Evolutionary conservation across 2,113 vertebrate genomes (phyloP).

Genomic region (Gymnarchus niloticus): DNA sequence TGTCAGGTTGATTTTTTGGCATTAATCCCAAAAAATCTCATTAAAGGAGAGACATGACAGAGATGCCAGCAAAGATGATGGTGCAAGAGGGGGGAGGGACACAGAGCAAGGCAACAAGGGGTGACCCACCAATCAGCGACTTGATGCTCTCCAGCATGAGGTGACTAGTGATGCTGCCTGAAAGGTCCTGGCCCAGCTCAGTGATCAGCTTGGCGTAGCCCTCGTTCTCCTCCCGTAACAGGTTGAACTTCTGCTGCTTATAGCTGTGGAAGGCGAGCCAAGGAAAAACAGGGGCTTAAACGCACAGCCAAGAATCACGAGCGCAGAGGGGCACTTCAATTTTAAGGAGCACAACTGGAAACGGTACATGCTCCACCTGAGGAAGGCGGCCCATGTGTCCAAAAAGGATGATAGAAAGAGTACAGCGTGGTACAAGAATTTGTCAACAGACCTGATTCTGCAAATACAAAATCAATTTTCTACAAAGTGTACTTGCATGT

Average conservation of each 20-base stretch:
- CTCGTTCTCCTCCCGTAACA: slow-evolving; percentile 96
- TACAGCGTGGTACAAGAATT: slow-evolving; percentile 1
- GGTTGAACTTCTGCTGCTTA: slow-evolving; percentile 98
- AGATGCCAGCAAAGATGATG: not conserved
- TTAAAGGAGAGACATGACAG: not conserved
- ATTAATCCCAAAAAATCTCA: not conserved
- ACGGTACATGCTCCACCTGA: not conserved
- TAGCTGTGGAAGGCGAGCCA: slow-evolving; percentile 64
- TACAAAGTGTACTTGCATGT: not conserved
- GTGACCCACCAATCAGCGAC: slow-evolving; percentile 87
- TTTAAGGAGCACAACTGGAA: slow-evolving; percentile 7
- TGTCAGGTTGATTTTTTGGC: slow-evolving; percentile 4
- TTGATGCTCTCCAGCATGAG: slow-evolving; percentile 96
- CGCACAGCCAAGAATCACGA: not conserved
- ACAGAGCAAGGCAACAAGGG: not conserved
- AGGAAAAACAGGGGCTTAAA: not conserved
- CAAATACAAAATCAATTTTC: slow-evolving; percentile 28
- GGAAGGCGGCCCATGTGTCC: not conserved
- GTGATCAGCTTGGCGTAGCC: slow-evolving; percentile 96
- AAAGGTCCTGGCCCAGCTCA: slow-evolving; percentile 93
- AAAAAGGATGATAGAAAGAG: not conserved
- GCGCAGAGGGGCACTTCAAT: not conserved
- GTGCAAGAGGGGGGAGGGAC: not conserved
- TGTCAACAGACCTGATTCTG: slow-evolving; percentile 15
- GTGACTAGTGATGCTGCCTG: slow-evolving; percentile 87